Evolutionary conservation across 1,140 invertebrate species (phyloP), one percentile per base, ranked within the genome.

Genomic region (Helicoverpa zea): DNA sequence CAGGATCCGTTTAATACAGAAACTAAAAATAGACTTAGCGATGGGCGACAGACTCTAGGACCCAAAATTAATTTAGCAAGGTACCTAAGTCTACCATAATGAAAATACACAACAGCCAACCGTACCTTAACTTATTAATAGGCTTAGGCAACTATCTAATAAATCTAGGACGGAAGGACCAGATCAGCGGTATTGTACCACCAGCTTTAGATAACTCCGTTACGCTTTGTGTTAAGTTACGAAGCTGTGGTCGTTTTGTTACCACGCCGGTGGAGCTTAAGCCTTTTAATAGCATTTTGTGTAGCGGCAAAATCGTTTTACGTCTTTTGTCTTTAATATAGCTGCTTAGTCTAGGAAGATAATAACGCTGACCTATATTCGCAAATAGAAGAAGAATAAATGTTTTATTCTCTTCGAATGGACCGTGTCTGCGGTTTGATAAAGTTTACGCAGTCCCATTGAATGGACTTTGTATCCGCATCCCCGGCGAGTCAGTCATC

Each of bases 341-440:
- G 52, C 52, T 54, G 52, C 52, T 2, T 43, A 43, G 35, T 43
- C 35, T 58, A 18, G 7, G 14, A 16, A 47, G 35, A 47, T 16
- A 68, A 68, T 12, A 68, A 68, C 49, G 43, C 43, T 49, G 43
- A 68, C 64, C 43, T 68, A 68, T 68, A 68, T 68, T 47, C 43
- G 64, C 64, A 68, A 68, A 61, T 30, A 30, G 58, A 30, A 29
- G 23, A 43, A 23, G 56, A 59, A 59, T 23, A 18, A 13, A 2
- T 4, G 23, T 29, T 59, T 66, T 66, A 66, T 66, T 16, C 43
- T 49, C 43, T 66, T 23, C 63, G 10, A 66, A 66, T 49, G 63
- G 63, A 49, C 9, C 30, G 35, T 16, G 47, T 66, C 63, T 49
- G 43, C 16, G 10, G 63, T 35, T 47, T 13, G n/a, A 11, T 58